These are phyloP conservation scores for Lypha dubia DNA, from an alignment of 2,888 invertebrate genomes.

Conservation along the genomic window DNA sequence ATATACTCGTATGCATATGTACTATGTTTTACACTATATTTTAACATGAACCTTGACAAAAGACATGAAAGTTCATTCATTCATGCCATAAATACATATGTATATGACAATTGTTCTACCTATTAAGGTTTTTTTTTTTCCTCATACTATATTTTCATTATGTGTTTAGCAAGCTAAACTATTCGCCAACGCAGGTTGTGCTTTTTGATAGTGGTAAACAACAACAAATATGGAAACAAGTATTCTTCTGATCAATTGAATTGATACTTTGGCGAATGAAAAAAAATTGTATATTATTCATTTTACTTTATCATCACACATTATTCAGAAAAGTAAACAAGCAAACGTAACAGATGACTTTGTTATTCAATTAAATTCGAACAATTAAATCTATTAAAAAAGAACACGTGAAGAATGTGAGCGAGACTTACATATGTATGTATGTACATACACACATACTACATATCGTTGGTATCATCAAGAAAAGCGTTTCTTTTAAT, in stretches of 20 bases:
- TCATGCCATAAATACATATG: constrained; percentile 16
- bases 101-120: constrained; percentile 11
- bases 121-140: not conserved
- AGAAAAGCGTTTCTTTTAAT: no score
- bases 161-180: constrained; percentile 38
- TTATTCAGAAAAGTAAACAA: constrained; percentile 1
- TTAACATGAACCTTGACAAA: constrained; percentile 72
- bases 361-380: constrained; percentile 64
- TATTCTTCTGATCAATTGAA: constrained; percentile 44
- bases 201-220: constrained; percentile 27
- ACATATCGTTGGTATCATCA: no score
- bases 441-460: not conserved
- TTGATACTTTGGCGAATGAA: constrained; percentile 10
- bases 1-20: no score
- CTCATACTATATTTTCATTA: constrained; percentile 1
- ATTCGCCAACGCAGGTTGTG: constrained; percentile 17
- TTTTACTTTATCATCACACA: constrained; percentile 4
- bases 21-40: constrained; percentile 28
- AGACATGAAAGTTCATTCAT: constrained; percentile 68
- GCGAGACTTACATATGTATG: not conserved
- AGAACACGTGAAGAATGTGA: constrained; percentile 42
- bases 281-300: not conserved
- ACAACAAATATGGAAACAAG: not conserved
- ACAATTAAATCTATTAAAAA: constrained; percentile 48
- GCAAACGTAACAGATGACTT: constrained; percentile 45